Evolutionary conservation across 2,797 vertebrate genomes (phyloP).

Genomic region (Champsocephalus esox): DNA sequence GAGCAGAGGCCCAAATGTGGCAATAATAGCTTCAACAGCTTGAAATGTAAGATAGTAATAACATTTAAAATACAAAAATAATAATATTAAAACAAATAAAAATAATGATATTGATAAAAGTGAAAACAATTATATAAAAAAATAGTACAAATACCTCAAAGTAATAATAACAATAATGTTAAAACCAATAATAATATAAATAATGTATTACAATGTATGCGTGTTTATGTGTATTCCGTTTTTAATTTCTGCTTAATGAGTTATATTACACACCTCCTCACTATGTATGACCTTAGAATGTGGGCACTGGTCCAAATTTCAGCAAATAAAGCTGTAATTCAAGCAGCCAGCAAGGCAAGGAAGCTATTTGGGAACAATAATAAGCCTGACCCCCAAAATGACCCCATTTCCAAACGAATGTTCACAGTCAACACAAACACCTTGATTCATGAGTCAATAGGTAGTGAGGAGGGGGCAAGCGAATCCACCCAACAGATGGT

Average conservation of each 20-base stretch:
- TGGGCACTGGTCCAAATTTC: background rate
- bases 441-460: conserved; percentile 46
- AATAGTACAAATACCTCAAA: too few relatives aligned
- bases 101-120: too few relatives aligned
- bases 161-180: too few relatives aligned
- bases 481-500: background rate
- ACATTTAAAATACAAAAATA: background rate
- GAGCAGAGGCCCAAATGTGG: background rate
- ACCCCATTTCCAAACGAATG: conserved; percentile 34
- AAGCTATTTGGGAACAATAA: conserved; percentile 36
- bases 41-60: background rate
- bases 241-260: background rate
- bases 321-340: conserved; percentile 34
- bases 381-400: conserved; percentile 38
- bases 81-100: too few relatives aligned
- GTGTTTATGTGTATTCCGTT: background rate
- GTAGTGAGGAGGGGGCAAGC: background rate
- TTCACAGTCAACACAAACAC: conserved; percentile 31
- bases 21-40: background rate
- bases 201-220: background rate
- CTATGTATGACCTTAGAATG: background rate
- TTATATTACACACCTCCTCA: background rate
- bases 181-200: too few relatives aligned
- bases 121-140: too few relatives aligned
- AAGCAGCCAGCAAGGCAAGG: conserved; percentile 3